Evolutionary conservation across 2,888 invertebrate genomes (phyloP), one percentile per base, ranked within the genome.

Genomic region (Hirtodrosophila confusa): DNA sequence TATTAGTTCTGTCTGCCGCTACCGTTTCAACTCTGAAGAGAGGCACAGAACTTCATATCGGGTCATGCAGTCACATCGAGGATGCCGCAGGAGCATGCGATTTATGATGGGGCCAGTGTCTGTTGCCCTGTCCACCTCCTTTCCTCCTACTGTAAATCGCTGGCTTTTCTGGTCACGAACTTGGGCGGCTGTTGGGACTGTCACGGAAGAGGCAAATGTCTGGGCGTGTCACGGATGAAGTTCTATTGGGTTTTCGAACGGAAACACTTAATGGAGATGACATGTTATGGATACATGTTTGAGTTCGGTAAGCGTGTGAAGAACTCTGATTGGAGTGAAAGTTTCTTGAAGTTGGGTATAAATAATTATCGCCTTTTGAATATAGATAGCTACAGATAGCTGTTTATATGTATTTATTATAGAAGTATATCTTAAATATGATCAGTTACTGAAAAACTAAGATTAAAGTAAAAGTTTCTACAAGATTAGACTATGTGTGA

Each of bases 101-200:
- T 65, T 70, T 60, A 65, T 60, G 65, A 39, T 51, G 29, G 29
- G 35, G 12, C 35, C 37, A 31, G 8, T 36, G 23, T 23, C 43
- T 35, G 11, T 41, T 40, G 12, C 2, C 7, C 24, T n/a, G 17
- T 10, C 41, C 9, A 23, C 17, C 17, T 17, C 17, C 17, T 17
- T 17, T 23, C 41, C 8, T 31, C 31, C 9, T 17, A 17, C 17
- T 17, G 17, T 17, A 27, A 1, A n/a, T 23, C 43, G 31, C 31
- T 37, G 12, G 35, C 33, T 44, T 50, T 40, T 3, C 36, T 50
- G 65, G 71, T 71, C 70, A 70, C 70, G 70, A 71, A 66, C 50
- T 43, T 8, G 31, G 11, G 33, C 40, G 35, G 43, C 56, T 41
- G 12, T 56, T 55, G 17, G 10, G 31, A 48, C 7, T 35, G 53